Evolutionary conservation across 23 tunicate species (phyloP), one percentile per base, ranked within the genome.

Genomic region (Trididemnum clinides): DNA sequence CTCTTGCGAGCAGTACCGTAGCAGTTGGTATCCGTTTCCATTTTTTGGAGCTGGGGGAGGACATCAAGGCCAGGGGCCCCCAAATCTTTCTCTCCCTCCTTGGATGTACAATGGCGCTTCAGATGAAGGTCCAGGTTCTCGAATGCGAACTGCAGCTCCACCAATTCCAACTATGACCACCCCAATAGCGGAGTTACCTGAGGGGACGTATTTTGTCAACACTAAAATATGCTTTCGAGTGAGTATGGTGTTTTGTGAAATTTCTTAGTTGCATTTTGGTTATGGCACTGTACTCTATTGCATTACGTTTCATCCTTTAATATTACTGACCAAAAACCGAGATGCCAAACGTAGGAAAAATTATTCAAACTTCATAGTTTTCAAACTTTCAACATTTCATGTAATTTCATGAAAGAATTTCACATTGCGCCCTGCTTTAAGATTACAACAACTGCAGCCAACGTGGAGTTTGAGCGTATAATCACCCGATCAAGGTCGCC

Each of bases 221-320:
- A 50, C 83, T 1, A 83, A 83, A 83, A 80, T 83, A 32, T 83
- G 87, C 70, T 83, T 83, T 49, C 87, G 39, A 25, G 86, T 82
- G 38, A 83, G 87, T 39, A 3, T 50, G 2, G 6, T 54, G 27
- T 51, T 1, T 38, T 78, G 5, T 6, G 77, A 71, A 44, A 10
- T 7, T 7, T 15, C 10, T 44, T 7, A 44, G 15, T 44, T 25
- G 6, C 71, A 6, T n/a, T n/a, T n/a, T n/a, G n/a, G n/a, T n/a
- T n/a, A n/a, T n/a, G n/a, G n/a, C n/a, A n/a, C n/a, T n/a, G n/a
- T n/a, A n/a, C n/a, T n/a, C n/a, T n/a, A n/a, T n/a, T n/a, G n/a
- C n/a, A n/a, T n/a, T n/a, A n/a, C n/a, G n/a, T n/a, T n/a, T n/a
- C n/a, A n/a, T n/a, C n/a, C n/a, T n/a, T n/a, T n/a, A n/a, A n/a